A percentile compares a stretch with the other conserved stretches of the same genome.
Evolutionary conservation across 2,797 vertebrate species (phyloP).

Genomic region (Semaprochilodus insignis): DNA sequence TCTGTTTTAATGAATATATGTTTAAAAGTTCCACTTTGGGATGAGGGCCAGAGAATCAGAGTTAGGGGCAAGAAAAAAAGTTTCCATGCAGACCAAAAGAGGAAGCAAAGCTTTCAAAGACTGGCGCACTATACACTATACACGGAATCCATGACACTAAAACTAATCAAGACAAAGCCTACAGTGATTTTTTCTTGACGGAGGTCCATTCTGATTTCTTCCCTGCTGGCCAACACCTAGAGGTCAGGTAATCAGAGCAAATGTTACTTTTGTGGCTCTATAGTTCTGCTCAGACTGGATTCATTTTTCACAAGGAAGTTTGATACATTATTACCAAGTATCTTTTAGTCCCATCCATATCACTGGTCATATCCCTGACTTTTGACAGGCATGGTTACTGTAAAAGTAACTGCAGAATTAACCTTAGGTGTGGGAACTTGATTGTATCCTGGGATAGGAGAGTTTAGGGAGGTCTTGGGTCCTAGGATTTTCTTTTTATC

Average conservation of each 20-base stretch:
- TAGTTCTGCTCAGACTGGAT: not conserved
- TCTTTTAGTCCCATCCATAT: too few relatives aligned
- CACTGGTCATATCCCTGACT: not conserved
- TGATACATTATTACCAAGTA: not conserved
- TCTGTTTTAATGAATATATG: not conserved
- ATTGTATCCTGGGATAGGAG: not conserved
- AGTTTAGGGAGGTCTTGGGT: too few relatives aligned
- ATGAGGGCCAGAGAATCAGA: not conserved
- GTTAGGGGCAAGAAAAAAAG: not conserved
- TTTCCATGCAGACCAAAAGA: not conserved
- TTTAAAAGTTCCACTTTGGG: not conserved
- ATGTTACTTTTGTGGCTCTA: not conserved
- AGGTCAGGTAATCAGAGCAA: conserved; percentile 38
- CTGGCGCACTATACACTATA: too few relatives aligned
- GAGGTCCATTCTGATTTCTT: not conserved
- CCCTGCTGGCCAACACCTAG: not conserved
- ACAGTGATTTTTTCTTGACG: not conserved
- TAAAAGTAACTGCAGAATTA: not conserved
- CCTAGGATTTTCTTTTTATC: too few relatives aligned
- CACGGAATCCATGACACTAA: not conserved
- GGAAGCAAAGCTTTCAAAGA: not conserved
- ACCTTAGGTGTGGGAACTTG: not conserved
- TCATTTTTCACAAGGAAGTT: too few relatives aligned
- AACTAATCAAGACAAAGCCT: not conserved
- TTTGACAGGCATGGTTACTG: not conserved